A percentile compares a stretch with the other conserved stretches of the same genome.
These are phyloP conservation scores for Emydura subglobosa DNA, from an alignment of 2,113 vertebrate species.

Conservation along the genomic window DNA sequence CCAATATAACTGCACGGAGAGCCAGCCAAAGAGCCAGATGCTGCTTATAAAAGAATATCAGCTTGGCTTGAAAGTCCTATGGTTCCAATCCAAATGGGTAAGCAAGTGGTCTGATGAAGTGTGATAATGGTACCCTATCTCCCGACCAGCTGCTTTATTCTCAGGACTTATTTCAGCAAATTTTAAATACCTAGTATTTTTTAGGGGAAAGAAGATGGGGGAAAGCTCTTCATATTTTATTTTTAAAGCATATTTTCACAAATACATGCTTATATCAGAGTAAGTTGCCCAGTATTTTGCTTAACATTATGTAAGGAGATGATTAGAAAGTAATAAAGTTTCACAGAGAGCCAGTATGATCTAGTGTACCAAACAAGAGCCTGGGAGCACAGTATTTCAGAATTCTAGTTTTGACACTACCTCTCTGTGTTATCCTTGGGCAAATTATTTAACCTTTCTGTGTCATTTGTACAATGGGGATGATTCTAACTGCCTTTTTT, in stretches of 20 bases:
- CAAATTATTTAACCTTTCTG: not conserved
- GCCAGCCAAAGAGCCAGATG: constrained; percentile 65
- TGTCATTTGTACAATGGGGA: not conserved
- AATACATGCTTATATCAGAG: not conserved
- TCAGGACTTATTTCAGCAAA: not conserved
- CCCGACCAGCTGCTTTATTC: not conserved
- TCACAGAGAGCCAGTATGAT: not conserved
- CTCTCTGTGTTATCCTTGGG: not conserved
- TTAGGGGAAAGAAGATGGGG: not conserved
- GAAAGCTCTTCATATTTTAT: not conserved
- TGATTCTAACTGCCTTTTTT: not conserved
- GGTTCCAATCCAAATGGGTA: not conserved
- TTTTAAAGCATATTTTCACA: constrained; percentile 1
- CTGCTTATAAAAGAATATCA: not conserved
- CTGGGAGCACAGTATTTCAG: not conserved
- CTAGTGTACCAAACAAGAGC: not conserved
- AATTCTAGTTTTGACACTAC: not conserved
- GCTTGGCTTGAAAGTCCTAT: not conserved
- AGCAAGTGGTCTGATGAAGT: not conserved
- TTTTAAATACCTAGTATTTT: not conserved
- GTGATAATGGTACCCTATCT: accelerated
- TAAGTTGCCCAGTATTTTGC: not conserved
- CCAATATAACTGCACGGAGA: not conserved
- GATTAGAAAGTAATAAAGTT: not conserved
- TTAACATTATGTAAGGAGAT: not conserved